Evolutionary conservation across 2,113 vertebrate genomes (phyloP).

Genomic region (Anser cygnoides): DNA sequence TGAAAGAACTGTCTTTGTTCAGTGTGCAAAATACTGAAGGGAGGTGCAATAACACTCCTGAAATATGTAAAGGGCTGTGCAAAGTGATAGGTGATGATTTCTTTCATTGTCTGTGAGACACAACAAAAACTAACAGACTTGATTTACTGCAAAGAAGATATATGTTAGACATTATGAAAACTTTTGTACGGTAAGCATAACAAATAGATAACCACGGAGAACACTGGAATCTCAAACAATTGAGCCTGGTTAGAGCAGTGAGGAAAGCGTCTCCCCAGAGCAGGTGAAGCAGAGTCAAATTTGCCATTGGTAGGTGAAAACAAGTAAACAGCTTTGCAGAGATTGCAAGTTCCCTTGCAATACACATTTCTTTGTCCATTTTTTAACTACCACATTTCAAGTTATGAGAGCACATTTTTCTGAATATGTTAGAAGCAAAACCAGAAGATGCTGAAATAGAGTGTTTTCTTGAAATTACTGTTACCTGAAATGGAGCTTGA

Average conservation of each 20-base stretch:
- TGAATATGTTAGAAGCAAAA: neutral
- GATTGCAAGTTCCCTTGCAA: neutral
- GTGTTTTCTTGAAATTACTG: neutral
- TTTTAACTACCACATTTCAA: neutral
- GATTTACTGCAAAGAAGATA: constrained; percentile 1
- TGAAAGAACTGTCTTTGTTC: neutral
- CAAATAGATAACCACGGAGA: neutral
- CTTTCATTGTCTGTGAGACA: neutral
- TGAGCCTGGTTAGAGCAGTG: neutral
- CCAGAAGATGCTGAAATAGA: neutral
- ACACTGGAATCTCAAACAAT: neutral
- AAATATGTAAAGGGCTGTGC: neutral
- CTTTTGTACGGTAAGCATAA: neutral
- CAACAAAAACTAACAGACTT: neutral
- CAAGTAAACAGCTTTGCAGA: neutral
- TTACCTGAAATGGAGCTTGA: neutral
- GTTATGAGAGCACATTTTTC: neutral
- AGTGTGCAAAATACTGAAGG: neutral
- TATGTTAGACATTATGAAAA: neutral
- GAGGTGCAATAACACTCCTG: neutral
- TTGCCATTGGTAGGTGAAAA: neutral
- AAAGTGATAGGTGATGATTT: neutral
- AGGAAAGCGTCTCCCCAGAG: neutral
- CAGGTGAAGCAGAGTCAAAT: neutral
- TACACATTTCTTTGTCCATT: neutral